Evolutionary conservation across 1,140 invertebrate genomes (phyloP), one percentile per base, ranked within the genome.

Genomic region (Homalodisca vitripennis): DNA sequence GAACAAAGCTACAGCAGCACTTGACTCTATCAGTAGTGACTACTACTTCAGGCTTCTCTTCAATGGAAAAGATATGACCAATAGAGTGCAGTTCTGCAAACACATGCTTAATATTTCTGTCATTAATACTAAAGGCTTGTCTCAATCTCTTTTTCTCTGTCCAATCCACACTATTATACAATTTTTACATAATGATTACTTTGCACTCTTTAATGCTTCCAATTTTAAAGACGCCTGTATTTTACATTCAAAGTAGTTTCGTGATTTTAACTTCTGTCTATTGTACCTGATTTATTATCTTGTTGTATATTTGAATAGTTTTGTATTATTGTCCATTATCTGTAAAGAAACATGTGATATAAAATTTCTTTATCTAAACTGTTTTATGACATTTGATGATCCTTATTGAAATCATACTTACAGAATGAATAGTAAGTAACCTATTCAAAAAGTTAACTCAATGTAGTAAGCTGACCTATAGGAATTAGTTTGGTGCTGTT

Each of bases 51-150:
- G 92, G 0, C 81, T 95, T 0, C 79, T 98, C 26, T 89, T 91
- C 71, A 95, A 97, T 77, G 95, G 95, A 0, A 86, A 87, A 70
- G 93, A 95, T 79, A 85, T 95, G 0, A 98, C 95, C 0, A 85
- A 87, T 75, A 85, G 88, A 70, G 83, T 95, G 22, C 85, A 84
- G 57, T 96, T 97, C 77, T 98, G 94, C 77, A 87, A 84, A 72
- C 83, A 83, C 51, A 79, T 82, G 0, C 78, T 79, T 30, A 76
- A 74, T n/a, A 73, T 74, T 10, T 74, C 77, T 22, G 73, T 75
- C 1, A 27, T 34, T 12, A 57, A 29, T 32, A 34, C 14, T 51
- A 82, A 81, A 30, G 85, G 67, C 26, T 70, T 34, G 14, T 77
- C 73, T 53, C 76, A 66, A 47, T 73, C 83, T 65, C 79, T 85